Evolutionary conservation across 2,797 vertebrate genomes (phyloP).

Genomic region (Saxicola maurus): DNA sequence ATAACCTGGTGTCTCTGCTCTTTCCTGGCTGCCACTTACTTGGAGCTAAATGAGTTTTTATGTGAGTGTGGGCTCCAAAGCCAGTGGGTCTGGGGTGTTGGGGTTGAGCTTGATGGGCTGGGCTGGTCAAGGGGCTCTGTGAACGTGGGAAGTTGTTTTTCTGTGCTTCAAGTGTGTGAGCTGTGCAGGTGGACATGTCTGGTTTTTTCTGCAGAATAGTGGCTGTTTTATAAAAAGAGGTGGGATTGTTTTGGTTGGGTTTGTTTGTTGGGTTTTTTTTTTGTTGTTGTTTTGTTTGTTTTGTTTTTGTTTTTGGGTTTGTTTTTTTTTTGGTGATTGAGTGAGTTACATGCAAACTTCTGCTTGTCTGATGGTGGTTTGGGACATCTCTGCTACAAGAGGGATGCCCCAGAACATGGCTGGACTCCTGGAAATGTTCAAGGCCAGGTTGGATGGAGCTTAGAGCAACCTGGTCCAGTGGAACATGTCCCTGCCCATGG

Average conservation of each 20-base stretch:
- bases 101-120: neutral
- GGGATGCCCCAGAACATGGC: neutral
- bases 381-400: neutral
- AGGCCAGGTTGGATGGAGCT: neutral
- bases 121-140: fast-evolving
- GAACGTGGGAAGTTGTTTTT: neutral
- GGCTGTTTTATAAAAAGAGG: neutral
- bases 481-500: neutral
- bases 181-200: neutral
- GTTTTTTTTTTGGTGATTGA: neutral
- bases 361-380: neutral
- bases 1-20: neutral
- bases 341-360: neutral
- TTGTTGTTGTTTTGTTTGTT: neutral
- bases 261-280: too few relatives aligned
- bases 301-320: neutral
- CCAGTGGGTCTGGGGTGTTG: fast-evolving
- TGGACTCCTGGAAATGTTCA: neutral
- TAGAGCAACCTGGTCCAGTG: neutral
- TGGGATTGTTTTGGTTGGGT: fast-evolving
- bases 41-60: neutral
- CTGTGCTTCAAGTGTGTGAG: fast-evolving
- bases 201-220: neutral
- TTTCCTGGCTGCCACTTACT: neutral
- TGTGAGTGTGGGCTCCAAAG: neutral